These are phyloP conservation scores for Delphinus delphis DNA, from an alignment of 2,113 vertebrate genomes.

Conservation along the genomic window DNA sequence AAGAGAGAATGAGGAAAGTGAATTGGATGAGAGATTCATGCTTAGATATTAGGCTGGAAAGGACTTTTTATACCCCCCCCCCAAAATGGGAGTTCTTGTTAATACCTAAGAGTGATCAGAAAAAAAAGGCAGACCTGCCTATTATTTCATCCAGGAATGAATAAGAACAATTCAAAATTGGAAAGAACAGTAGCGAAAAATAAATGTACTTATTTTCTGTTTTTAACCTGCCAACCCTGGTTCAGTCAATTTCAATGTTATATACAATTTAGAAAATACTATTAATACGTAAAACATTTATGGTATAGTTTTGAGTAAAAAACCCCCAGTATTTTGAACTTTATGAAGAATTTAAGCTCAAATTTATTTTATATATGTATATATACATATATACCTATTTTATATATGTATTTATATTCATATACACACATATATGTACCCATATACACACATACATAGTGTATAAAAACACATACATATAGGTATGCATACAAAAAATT, in stretches of 20 bases:
- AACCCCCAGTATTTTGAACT: neutral
- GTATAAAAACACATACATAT: neutral
- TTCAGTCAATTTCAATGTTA: neutral
- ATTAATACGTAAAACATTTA: neutral
- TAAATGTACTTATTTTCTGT: neutral
- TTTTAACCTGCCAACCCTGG: neutral
- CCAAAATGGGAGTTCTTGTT: neutral
- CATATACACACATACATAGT: neutral
- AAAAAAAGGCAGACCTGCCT: neutral
- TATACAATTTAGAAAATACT: neutral
- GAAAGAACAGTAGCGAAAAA: neutral
- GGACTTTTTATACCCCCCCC: neutral
- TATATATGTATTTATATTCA: neutral
- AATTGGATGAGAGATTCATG: neutral
- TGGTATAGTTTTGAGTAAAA: neutral
- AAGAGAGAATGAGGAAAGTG: neutral
- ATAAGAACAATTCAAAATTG: neutral
- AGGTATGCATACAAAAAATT: neutral
- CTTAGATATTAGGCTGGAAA: neutral
- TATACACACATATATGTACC: neutral
- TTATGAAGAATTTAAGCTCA: neutral
- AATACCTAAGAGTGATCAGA: neutral
- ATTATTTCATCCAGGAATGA: neutral
- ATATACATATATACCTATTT: neutral
- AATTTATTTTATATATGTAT: neutral